Conservation (phyloP, 2,888 invertebrate species). For the Phragmatobia fuliginosa region DNA sequence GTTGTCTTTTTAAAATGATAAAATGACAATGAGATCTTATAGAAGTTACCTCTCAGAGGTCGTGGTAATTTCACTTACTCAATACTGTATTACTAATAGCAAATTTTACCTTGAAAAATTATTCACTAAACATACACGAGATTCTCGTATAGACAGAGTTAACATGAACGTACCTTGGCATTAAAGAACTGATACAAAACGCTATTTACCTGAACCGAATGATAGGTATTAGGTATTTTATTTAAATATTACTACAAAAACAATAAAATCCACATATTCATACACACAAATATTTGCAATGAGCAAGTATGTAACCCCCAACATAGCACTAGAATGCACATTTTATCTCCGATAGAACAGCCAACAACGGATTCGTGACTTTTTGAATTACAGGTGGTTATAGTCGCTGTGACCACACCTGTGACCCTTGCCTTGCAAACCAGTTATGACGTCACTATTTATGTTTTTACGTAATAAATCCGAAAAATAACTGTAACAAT, state of each 20-base stretch:
- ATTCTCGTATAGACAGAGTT: neutral
- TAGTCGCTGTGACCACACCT: neutral
- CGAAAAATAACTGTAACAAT: slow-evolving; percentile 6
- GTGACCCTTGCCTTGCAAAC: no score
- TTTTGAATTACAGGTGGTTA: neutral
- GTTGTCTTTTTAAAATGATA: no score
- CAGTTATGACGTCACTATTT: slow-evolving; percentile 2
- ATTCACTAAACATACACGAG: neutral
- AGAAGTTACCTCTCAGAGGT: neutral
- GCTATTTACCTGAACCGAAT: no score
- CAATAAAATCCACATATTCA: neutral
- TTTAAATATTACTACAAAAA: no score
- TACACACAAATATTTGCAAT: neutral
- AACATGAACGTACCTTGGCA: neutral
- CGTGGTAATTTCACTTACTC: neutral
- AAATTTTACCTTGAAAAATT: neutral
- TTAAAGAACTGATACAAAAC: no score
- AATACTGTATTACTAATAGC: no score
- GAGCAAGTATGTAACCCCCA: neutral
- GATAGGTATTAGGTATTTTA: no score
- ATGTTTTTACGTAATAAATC: slow-evolving; percentile 4
- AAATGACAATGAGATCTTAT: neutral
- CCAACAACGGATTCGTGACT: neutral
- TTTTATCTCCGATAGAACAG: neutral
- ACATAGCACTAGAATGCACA: neutral